Evolutionary conservation across 2,797 vertebrate genomes (phyloP).

Genomic region (Salarias fasciatus): DNA sequence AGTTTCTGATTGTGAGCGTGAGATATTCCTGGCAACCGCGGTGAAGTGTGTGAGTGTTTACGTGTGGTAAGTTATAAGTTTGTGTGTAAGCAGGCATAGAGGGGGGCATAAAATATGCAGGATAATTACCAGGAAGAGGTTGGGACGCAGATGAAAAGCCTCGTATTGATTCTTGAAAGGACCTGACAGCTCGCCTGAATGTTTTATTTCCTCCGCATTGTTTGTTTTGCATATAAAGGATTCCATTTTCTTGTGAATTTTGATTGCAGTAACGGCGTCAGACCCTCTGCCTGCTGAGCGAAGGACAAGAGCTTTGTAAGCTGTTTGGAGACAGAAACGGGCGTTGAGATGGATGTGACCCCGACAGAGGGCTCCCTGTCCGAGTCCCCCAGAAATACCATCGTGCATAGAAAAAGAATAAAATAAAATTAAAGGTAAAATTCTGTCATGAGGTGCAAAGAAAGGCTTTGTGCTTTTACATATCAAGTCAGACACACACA

Average conservation of each 20-base stretch:
- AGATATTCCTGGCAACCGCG: not conserved
- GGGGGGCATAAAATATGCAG: constrained; percentile 82
- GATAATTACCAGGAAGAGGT: constrained; percentile 86
- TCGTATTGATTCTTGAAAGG: constrained; percentile 84
- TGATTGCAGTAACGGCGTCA: constrained; percentile 74
- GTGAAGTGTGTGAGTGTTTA: constrained; percentile 32
- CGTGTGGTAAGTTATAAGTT: constrained; percentile 59
- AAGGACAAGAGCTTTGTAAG: constrained; percentile 53
- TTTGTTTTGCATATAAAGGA: constrained; percentile 86
- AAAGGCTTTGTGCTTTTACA: constrained; percentile 21
- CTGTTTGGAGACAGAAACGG: constrained; percentile 55
- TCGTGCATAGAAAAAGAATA: constrained; percentile 16
- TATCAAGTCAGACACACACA: constrained; percentile 17
- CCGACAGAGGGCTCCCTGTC: constrained; percentile 39
- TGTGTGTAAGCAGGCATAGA: constrained; percentile 72
- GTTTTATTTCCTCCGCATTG: constrained; percentile 83
- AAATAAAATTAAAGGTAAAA: constrained; percentile 35
- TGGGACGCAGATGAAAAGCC: constrained; percentile 83
- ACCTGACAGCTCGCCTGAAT: constrained; percentile 85
- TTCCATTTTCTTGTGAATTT: constrained; percentile 83
- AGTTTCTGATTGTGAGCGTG: constrained; percentile 38
- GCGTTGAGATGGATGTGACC: constrained; percentile 50
- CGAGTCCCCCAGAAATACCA: constrained; percentile 31
- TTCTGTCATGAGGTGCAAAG: constrained; percentile 4
- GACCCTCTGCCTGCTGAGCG: constrained; percentile 61